Evolutionary conservation across 2,888 invertebrate species (phyloP).

Genomic region (Elegia similella): DNA sequence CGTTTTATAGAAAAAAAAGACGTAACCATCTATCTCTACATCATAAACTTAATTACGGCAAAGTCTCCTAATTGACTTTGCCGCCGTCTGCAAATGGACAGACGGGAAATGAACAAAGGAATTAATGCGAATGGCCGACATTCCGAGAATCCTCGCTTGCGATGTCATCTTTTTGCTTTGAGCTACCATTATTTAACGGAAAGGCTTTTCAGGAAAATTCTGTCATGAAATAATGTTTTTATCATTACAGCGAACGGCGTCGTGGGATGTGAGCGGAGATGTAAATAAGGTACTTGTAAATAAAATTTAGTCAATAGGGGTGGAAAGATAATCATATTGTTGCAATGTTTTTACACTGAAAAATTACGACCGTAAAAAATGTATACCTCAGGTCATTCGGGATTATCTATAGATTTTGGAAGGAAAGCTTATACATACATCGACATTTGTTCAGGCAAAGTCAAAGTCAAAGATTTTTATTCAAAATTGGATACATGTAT

Average conservation of each 20-base stretch:
- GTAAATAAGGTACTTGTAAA: slow-evolving; percentile 46
- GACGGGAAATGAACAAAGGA: slow-evolving; percentile 3
- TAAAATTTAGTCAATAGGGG: no score
- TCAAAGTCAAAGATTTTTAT: no score
- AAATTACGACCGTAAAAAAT: no score
- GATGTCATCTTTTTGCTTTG: background rate
- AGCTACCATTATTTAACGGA: background rate
- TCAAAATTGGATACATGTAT: no score
- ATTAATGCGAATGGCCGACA: background rate
- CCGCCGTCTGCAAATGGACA: background rate
- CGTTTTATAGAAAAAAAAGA: background rate
- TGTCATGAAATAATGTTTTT: slow-evolving; percentile 18
- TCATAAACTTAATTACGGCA: background rate
- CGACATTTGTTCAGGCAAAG: no score
- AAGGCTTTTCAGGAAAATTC: background rate
- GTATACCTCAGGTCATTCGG: no score
- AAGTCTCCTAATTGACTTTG: background rate
- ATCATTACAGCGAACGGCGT: slow-evolving; percentile 55
- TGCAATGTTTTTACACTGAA: no score
- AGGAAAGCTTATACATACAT: no score
- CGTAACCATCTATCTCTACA: background rate
- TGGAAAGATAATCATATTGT: no score
- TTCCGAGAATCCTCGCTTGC: background rate
- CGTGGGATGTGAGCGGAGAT: slow-evolving; percentile 65
- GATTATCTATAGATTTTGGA: no score